Conservation (phyloP, 2,113 vertebrate species). For the Bos javanicus region DNA sequence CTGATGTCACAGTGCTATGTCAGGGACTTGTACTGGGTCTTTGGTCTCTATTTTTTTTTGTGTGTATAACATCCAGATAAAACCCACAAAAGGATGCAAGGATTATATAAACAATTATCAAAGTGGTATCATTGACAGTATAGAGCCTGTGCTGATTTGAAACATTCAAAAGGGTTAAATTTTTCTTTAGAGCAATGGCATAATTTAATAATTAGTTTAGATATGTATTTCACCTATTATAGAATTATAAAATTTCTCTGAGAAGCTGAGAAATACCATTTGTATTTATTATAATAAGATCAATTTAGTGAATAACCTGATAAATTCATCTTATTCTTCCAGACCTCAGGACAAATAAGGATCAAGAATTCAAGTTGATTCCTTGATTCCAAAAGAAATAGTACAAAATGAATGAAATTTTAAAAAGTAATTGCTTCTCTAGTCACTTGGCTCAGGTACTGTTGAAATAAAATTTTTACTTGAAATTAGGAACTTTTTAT, state of each 20-base stretch:
- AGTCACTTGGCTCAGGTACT: background rate
- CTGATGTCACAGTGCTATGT: background rate
- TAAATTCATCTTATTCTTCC: background rate
- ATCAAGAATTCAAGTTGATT: background rate
- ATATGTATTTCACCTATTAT: background rate
- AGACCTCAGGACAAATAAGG: background rate
- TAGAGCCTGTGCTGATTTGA: background rate
- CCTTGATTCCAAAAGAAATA: background rate
- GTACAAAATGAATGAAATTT: background rate
- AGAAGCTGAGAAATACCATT: conserved; percentile 16
- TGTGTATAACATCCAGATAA: background rate
- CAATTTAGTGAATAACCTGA: background rate
- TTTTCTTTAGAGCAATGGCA: background rate
- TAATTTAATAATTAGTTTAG: background rate
- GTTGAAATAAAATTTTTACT: background rate
- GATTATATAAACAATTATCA: background rate
- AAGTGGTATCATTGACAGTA: background rate
- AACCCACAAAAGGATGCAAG: background rate
- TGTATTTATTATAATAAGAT: background rate
- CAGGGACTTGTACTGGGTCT: background rate
- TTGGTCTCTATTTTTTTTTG: background rate
- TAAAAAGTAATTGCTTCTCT: background rate
- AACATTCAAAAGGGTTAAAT: background rate
- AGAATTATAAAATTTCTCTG: conserved; percentile 21
- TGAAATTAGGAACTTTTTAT: background rate